phyloP scores from a whole-genome alignment of 2,113 vertebrate genomes.

The Nannospalax galili region DNA sequence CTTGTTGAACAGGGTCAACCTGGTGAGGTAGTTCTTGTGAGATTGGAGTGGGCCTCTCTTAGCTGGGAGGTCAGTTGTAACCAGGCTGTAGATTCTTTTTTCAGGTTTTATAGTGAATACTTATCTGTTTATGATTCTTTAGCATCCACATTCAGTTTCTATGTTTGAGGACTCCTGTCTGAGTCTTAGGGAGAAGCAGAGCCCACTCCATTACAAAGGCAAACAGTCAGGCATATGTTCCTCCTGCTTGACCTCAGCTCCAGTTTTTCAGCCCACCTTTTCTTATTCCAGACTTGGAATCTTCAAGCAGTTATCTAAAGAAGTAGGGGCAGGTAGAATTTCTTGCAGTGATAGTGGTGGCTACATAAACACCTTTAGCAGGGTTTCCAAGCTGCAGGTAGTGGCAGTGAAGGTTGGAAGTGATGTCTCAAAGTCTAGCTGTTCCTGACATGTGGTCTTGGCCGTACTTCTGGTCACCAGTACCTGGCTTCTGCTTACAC shows the following conservation, averaged over 20 bases:
- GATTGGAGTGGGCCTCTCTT: neutral
- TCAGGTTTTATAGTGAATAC: neutral
- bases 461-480: neutral
- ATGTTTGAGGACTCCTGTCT: neutral
- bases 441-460: neutral
- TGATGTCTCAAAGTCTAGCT: neutral
- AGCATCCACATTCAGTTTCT: neutral
- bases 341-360: neutral
- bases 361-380: neutral
- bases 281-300: neutral
- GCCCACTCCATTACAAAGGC: neutral
- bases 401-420: neutral
- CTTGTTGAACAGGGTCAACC: neutral
- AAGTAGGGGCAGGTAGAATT: neutral
- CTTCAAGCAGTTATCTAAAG: neutral
- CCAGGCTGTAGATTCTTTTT: neutral
- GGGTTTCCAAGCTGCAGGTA: neutral
- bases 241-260: neutral
- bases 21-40: neutral
- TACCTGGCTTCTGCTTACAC: slow-evolving; percentile 35
- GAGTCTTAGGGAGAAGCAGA: neutral
- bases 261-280: neutral
- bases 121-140: neutral
- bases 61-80: neutral
- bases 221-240: neutral